A percentile compares a stretch with the other conserved stretches of the same genome.
These are phyloP conservation scores for Sebastes elongatus DNA, from an alignment of 2,797 vertebrate species.

Conservation along the genomic window DNA sequence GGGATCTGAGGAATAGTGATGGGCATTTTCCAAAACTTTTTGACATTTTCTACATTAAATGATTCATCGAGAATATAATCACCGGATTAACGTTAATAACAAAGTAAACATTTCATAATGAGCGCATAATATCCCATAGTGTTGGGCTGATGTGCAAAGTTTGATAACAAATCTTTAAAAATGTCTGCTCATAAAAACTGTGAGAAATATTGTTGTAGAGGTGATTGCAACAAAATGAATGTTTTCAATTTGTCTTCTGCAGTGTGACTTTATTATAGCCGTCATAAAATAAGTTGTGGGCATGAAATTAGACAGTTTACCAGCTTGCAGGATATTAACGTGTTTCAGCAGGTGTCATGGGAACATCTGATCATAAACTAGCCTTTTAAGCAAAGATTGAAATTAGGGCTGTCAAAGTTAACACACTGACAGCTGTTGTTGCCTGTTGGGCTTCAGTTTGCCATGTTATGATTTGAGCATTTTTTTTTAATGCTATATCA, in stretches of 20 bases:
- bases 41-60: background rate
- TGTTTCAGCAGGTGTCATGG: background rate
- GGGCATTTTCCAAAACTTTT: background rate
- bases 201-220: background rate
- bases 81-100: background rate
- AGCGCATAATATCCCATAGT: background rate
- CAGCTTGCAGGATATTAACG: background rate
- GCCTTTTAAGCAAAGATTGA: background rate
- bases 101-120: background rate
- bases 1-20: background rate
- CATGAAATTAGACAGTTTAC: background rate
- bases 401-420: fast-evolving
- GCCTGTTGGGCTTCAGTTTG: too few species aligned
- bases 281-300: background rate
- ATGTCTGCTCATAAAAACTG: background rate
- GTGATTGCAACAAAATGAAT: background rate
- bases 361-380: background rate
- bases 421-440: too few species aligned
- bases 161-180: background rate
- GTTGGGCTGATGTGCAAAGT: background rate
- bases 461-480: too few species aligned
- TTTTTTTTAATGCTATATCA: too few species aligned
- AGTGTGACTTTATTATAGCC: background rate
- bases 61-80: background rate
- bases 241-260: background rate